Percentiles rank a stretch among this genome's conserved stretches.
These are phyloP conservation scores for Sebastes ruberrimus DNA, from an alignment of 2,797 vertebrate species.

Conservation along the genomic window DNA sequence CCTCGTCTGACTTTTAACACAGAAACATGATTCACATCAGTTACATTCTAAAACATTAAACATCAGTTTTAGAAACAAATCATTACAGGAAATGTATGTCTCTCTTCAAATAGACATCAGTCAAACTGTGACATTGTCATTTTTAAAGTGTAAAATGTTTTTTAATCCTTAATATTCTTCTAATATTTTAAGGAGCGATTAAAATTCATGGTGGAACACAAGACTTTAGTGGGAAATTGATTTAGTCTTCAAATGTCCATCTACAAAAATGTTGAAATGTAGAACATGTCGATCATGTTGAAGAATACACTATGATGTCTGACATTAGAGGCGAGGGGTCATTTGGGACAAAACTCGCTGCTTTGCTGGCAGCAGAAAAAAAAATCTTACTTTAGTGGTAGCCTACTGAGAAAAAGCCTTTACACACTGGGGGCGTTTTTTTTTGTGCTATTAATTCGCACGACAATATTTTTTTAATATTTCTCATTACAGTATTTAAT, in stretches of 20 bases:
- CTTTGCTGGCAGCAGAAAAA: not conserved
- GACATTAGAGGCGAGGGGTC: not conserved
- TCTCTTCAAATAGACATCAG: not conserved
- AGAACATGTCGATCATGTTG: not conserved
- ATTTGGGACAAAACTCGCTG: not conserved
- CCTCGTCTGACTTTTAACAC: constrained; percentile 5
- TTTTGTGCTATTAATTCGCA: no score
- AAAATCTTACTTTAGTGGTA: not conserved
- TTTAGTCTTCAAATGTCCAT: not conserved
- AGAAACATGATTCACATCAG: not conserved
- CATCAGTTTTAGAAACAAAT: not conserved
- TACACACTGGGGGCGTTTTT: no score
- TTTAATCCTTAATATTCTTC: not conserved
- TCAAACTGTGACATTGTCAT: not conserved
- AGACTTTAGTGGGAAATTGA: not conserved
- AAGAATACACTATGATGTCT: not conserved
- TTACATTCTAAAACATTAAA: not conserved
- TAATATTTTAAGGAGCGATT: not conserved
- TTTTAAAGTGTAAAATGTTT: not conserved
- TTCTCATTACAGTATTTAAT: no score
- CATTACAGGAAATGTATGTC: not conserved
- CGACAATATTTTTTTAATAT: no score
- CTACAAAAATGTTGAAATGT: not conserved
- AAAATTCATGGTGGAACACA: not conserved
- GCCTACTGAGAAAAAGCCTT: no score